Evolutionary conservation across 2,797 vertebrate species (phyloP), one percentile per base, ranked within the genome.

Genomic region (Staurois parvus): DNA sequence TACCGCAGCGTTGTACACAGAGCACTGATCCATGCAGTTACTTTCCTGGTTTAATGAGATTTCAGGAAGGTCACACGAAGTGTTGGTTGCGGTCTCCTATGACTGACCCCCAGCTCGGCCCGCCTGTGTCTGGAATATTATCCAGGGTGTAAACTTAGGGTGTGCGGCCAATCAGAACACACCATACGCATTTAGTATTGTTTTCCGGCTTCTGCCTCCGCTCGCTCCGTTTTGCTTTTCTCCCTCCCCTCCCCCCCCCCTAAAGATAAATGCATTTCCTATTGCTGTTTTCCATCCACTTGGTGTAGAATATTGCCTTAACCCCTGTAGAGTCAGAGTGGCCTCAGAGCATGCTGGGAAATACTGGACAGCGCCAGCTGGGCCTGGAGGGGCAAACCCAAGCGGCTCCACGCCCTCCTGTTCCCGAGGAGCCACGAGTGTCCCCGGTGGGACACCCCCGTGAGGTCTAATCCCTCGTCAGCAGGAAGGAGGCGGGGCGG

Each of bases 271-370:
- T 52, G 15, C 48, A 1, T 85, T 88, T 72, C 12, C 85, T 84
- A 93, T 89, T 87, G 86, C 86, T 91, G 81, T 91, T 88, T 91
- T 92, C 72, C 32, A n/a, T 42, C 40, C 72, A 26, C 64, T 42
- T 68, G 48, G 32, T 77, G 64, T 91, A 88, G 89, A 93, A 89
- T 95, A 92, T 93, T 95, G 92, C 92, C 92, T 94, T 94, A 81
- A 81, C 79, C 78, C 77, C 88, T 91, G 91, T 90, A 87, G 86
- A 86, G 89, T 72, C 90, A 87, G 86, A 87, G 89, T 72, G 64
- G 59, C n/a, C 37, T 72, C 70, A 40, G 34, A 72, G 69, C 69
- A 34, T 72, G 69, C 70, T 40, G 34, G 24, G 19, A 67, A 19
- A 40, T 45, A 79, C 64, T 79, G 66, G 78, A 79, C n/a, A 68